Conservation (phyloP, 2,113 vertebrate species). For the Pelvicachromis taeniatus region DNA sequence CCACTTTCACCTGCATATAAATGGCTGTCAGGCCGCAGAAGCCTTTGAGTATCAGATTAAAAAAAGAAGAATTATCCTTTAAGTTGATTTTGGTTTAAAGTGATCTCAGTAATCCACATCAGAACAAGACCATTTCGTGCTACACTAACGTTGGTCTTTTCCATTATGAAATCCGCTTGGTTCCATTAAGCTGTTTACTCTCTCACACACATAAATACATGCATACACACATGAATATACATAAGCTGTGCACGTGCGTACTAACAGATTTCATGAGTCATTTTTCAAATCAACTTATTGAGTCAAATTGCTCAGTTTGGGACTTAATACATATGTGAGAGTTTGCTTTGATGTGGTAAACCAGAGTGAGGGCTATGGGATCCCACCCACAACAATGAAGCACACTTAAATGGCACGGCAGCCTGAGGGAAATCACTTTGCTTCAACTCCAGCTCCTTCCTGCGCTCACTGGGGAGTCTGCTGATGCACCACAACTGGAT, state of each 20-base stretch:
- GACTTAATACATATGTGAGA: constrained; percentile 84
- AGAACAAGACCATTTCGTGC: constrained; percentile 37
- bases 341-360: constrained; percentile 91
- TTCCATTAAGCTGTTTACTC: constrained; percentile 65
- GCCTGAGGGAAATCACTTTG: constrained; percentile 83
- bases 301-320: constrained; percentile 19
- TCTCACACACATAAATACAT: neutral
- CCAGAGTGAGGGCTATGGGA: constrained; percentile 86
- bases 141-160: constrained; percentile 36
- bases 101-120: constrained; percentile 58
- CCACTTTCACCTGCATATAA: constrained; percentile 32
- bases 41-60: neutral
- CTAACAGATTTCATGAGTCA: neutral
- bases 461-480: constrained; percentile 47
- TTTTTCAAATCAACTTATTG: constrained; percentile 17
- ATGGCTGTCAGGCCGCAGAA: constrained; percentile 4
- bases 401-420: constrained; percentile 85
- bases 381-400: constrained; percentile 89
- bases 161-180: constrained; percentile 66
- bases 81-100: constrained; percentile 56
- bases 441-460: constrained; percentile 80
- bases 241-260: constrained; percentile 3
- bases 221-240: neutral
- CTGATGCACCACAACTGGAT: constrained; percentile 46
- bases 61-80: constrained; percentile 40